Percentiles rank a stretch among this genome's conserved stretches.
phyloP scores from a whole-genome alignment of 2,113 vertebrate genomes.

The Atherinomorus stipes region DNA sequence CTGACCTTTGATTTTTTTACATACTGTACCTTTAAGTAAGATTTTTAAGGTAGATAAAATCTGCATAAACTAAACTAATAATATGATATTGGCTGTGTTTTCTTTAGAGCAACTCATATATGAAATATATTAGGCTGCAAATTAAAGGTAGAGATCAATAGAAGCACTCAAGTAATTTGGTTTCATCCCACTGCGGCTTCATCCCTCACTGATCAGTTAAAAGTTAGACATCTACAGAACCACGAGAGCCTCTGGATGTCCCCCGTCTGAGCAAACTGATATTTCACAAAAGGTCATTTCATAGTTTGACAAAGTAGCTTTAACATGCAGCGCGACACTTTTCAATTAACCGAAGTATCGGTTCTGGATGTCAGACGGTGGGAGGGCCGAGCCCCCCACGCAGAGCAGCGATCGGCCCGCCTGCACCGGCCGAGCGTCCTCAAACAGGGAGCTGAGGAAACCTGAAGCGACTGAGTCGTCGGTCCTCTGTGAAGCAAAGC shows the following conservation, averaged over 20 bases:
- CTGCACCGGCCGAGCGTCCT: not conserved
- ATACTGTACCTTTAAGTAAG: too few species aligned
- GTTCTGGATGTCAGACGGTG: not conserved
- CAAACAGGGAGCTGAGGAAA: not conserved
- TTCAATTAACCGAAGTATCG: not conserved
- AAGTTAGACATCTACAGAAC: not conserved
- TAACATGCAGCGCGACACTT: not conserved
- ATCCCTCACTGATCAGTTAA: too few species aligned
- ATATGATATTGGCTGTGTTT: too few species aligned
- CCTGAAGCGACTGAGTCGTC: not conserved
- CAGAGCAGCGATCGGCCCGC: constrained; percentile 10
- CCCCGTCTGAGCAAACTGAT: not conserved
- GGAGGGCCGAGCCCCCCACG: constrained; percentile 5
- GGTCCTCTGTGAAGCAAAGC: not conserved
- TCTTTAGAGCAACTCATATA: fast-evolving
- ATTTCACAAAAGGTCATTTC: not conserved
- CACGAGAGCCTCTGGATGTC: not conserved
- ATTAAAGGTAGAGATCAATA: not conserved
- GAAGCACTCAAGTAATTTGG: not conserved
- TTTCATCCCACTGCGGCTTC: not conserved
- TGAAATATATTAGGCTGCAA: not conserved
- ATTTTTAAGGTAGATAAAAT: too few species aligned
- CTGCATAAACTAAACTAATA: too few species aligned
- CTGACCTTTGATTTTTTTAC: too few species aligned
- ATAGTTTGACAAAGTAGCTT: not conserved